Evolutionary conservation across 2,797 vertebrate genomes (phyloP).

Genomic region (Intellagama lesueurii): DNA sequence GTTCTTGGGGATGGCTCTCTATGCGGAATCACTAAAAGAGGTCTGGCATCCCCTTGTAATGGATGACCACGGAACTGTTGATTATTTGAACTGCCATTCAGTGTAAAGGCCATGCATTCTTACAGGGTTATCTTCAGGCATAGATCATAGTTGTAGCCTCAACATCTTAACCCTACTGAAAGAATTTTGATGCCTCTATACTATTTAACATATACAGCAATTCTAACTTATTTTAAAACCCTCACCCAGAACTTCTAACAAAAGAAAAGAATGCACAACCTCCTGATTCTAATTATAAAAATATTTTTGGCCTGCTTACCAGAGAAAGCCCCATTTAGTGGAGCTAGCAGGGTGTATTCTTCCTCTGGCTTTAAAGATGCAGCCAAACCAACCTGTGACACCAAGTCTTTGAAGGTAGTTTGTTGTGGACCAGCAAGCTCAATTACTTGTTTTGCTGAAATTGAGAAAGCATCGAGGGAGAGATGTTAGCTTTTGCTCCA

Average conservation of each 20-base stretch:
- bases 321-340: conserved; percentile 88
- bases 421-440: conserved; percentile 89
- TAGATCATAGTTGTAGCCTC: no score
- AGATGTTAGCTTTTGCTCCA: not conserved
- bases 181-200: not conserved
- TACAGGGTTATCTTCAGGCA: no score
- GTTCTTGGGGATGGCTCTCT: not conserved
- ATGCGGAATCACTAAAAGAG: not conserved
- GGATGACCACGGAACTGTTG: not conserved
- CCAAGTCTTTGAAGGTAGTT: conserved; percentile 88
- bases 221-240: not conserved
- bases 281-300: not conserved
- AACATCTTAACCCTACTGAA: not conserved
- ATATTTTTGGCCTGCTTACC: conserved; percentile 79
- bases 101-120: no score
- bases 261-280: not conserved
- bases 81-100: not conserved
- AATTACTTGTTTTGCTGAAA: conserved; percentile 92
- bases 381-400: conserved; percentile 89
- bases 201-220: not conserved
- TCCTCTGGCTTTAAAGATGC: conserved; percentile 82
- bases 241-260: not conserved
- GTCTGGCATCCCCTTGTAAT: not conserved
- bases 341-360: conserved; percentile 94
- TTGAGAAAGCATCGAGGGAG: conserved; percentile 25